Conservation (phyloP, 1,140 invertebrate genomes). For the Dreissena rostriformis region DNA sequence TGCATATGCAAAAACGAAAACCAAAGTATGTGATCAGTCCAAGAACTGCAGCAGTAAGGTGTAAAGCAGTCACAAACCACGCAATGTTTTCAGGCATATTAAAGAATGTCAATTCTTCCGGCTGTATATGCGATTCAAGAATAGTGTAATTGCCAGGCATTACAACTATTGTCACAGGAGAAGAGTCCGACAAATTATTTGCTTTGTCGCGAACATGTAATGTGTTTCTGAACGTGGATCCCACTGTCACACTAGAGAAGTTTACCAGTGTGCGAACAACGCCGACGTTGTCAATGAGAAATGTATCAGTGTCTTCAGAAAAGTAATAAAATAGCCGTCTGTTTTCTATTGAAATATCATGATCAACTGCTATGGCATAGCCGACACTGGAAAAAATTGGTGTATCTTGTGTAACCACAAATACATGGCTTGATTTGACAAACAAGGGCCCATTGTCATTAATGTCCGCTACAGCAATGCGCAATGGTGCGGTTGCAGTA, state of each 20-base stretch:
- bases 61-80: slow-evolving; percentile 34
- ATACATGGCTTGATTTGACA: slow-evolving; percentile 32
- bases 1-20: slow-evolving; percentile 8
- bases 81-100: slow-evolving; percentile 40
- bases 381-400: slow-evolving; percentile 39
- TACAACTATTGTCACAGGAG: slow-evolving; percentile 41
- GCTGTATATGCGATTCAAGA: slow-evolving; percentile 12
- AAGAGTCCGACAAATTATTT: background rate
- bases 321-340: slow-evolving; percentile 41
- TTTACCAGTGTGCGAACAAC: slow-evolving; percentile 19
- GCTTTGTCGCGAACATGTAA: slow-evolving; percentile 23
- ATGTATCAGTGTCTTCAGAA: background rate
- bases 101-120: slow-evolving; percentile 28
- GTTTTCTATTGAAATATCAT: slow-evolving; percentile 25
- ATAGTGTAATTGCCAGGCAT: slow-evolving; percentile 31
- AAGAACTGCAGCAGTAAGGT: slow-evolving; percentile 7
- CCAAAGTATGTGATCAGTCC: slow-evolving; percentile 11
- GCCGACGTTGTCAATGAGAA: slow-evolving; percentile 35
- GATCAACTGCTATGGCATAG: slow-evolving; percentile 18
- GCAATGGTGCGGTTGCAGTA: slow-evolving; percentile 14
- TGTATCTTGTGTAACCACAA: slow-evolving; percentile 38
- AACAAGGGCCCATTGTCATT: slow-evolving; percentile 39
- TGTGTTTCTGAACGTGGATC: slow-evolving; percentile 32
- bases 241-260: background rate
- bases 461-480: slow-evolving; percentile 14